Conservation (phyloP, 2,113 vertebrate species). For the Tachuris rubrigastra region DNA sequence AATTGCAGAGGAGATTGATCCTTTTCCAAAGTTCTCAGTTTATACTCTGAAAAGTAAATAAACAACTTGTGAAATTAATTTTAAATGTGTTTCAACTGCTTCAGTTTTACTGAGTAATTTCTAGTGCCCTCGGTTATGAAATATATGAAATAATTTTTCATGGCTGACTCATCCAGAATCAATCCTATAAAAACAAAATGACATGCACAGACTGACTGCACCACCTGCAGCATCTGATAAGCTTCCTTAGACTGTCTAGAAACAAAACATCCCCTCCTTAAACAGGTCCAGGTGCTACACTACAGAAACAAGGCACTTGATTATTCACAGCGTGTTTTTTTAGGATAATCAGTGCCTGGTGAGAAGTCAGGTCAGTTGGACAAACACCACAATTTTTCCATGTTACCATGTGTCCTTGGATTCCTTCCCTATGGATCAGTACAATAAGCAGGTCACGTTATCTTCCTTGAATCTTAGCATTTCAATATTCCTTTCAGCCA, state of each 20-base stretch:
- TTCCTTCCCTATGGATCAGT: neutral
- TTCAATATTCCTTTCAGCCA: neutral
- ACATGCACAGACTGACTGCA: neutral
- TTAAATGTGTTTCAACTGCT: neutral
- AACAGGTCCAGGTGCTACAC: neutral
- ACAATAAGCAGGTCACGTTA: neutral
- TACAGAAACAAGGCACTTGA: neutral
- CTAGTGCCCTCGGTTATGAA: neutral
- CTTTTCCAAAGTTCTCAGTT: neutral
- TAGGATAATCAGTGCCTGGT: neutral
- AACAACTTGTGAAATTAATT: neutral
- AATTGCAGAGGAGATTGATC: neutral
- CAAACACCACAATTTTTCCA: neutral
- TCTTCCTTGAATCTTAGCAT: neutral
- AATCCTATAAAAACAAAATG: neutral
- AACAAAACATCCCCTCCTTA: neutral
- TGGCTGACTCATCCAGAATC: neutral
- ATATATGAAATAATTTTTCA: neutral
- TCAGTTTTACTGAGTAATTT: neutral
- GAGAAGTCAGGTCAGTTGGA: neutral
- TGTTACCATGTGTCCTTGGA: neutral
- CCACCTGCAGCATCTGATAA: neutral
- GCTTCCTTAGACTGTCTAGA: neutral
- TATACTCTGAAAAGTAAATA: neutral
- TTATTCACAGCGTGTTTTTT: neutral